These are phyloP conservation scores for Eupeodes corollae DNA, from an alignment of 1,140 invertebrate genomes.

Conservation along the genomic window DNA sequence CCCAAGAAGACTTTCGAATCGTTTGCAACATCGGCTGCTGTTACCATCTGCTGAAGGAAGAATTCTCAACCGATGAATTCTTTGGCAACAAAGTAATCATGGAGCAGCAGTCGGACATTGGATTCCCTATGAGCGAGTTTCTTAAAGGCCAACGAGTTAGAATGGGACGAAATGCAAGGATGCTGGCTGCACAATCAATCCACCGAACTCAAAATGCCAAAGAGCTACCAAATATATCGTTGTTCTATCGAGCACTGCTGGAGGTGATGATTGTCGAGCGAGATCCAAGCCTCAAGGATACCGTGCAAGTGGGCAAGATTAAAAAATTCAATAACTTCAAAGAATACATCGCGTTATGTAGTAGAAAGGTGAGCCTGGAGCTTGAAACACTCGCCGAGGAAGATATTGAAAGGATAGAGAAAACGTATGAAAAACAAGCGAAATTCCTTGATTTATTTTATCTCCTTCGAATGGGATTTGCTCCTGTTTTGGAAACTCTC, in stretches of 20 bases:
- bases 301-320: conserved; percentile 29
- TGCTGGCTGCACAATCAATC: conserved; percentile 69
- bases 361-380: conserved; percentile 42
- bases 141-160: conserved; percentile 42
- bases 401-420: conserved; percentile 40
- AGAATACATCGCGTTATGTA: conserved; percentile 53
- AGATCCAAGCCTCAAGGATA: conserved; percentile 19
- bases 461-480: conserved; percentile 64
- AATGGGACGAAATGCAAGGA: conserved; percentile 67
- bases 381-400: conserved; percentile 14
- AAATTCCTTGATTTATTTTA: conserved; percentile 69
- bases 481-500: conserved; percentile 71
- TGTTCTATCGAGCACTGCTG: conserved; percentile 64
- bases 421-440: conserved; percentile 39
- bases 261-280: conserved; percentile 47
- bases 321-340: conserved; percentile 46
- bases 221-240: conserved; percentile 46
- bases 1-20: conserved; percentile 43
- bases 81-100: conserved; percentile 23
- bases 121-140: conserved; percentile 59
- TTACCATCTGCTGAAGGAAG: conserved; percentile 73
- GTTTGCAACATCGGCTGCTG: conserved; percentile 81
- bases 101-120: conserved; percentile 23
- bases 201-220: conserved; percentile 48
- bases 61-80: conserved; percentile 30